These are phyloP conservation scores for Eulemur rufifrons DNA, from an alignment of 2,113 vertebrate genomes.

Conservation along the genomic window DNA sequence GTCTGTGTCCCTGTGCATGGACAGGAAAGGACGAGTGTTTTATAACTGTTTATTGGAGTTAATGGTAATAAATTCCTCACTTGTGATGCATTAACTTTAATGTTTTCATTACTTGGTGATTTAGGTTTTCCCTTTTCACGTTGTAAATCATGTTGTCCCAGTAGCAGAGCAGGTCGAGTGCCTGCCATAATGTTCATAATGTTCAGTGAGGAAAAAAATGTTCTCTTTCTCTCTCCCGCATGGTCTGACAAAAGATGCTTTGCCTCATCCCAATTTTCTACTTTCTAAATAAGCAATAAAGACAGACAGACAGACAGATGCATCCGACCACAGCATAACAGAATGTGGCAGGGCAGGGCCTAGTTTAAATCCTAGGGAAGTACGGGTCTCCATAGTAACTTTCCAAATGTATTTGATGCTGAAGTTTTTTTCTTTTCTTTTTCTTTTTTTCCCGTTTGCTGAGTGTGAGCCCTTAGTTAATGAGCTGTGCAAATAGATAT, in stretches of 20 bases:
- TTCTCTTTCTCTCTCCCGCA: slow-evolving; percentile 4
- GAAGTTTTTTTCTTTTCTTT: neutral
- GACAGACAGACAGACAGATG: slow-evolving; percentile 41
- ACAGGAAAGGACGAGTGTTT: slow-evolving; percentile 88
- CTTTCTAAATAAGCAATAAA: slow-evolving; percentile 32
- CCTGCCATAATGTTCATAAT: slow-evolving; percentile 69
- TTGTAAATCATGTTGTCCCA: slow-evolving; percentile 83
- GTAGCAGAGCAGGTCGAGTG: slow-evolving; percentile 76
- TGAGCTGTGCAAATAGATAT: slow-evolving; percentile 83
- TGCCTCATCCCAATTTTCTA: neutral
- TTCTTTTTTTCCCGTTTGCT: slow-evolving; percentile 65
- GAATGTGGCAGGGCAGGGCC: neutral
- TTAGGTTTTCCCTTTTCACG: slow-evolving; percentile 81
- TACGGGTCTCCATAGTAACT: slow-evolving; percentile 74
- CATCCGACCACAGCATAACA: neutral
- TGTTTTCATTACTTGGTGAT: slow-evolving; percentile 86
- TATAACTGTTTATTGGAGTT: slow-evolving; percentile 85
- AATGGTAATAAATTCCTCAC: slow-evolving; percentile 88
- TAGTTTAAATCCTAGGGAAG: neutral
- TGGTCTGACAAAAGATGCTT: slow-evolving; percentile 41
- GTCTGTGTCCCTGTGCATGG: slow-evolving; percentile 79
- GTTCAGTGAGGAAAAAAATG: slow-evolving; percentile 73
- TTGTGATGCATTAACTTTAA: slow-evolving; percentile 84
- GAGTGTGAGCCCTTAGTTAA: slow-evolving; percentile 81
- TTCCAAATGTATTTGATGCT: slow-evolving; percentile 72